A percentile compares a stretch with the other conserved stretches of the same genome.
These are phyloP conservation scores for Cephus pulcher DNA, from an alignment of 2,888 invertebrate species.

Conservation along the genomic window DNA sequence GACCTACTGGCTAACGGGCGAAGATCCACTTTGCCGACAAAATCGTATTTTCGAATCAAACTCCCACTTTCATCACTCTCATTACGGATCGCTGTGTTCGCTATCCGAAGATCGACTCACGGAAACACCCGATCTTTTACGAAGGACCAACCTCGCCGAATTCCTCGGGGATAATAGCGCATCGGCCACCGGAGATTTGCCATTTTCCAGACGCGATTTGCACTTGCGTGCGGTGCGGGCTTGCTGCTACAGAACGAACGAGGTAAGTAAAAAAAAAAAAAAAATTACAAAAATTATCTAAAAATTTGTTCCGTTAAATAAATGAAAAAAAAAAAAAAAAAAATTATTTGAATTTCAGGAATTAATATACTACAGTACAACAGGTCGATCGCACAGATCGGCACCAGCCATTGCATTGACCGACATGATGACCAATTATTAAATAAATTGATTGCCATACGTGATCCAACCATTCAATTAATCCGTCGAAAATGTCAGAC, in stretches of 20 bases:
- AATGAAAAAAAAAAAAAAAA: too few species aligned
- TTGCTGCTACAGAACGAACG: constrained; percentile 18
- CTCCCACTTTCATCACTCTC: constrained; percentile 61
- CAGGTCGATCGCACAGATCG: constrained; percentile 18
- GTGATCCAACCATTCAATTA: not conserved
- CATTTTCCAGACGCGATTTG: constrained; percentile 9
- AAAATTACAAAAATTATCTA: not conserved
- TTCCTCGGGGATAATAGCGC: constrained; percentile 37
- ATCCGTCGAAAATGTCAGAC: not conserved
- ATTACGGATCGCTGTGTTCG: constrained; percentile 32
- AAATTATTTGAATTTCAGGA: constrained; percentile 7
- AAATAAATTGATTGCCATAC: not conserved
- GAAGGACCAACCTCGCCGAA: constrained; percentile 63
- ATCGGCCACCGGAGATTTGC: constrained; percentile 14
- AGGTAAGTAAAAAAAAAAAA: not conserved
- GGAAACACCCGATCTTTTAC: constrained; percentile 68
- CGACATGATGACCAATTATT: constrained; percentile 23
- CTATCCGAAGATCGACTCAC: constrained; percentile 49
- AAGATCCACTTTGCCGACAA: constrained; percentile 68
- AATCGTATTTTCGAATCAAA: constrained; percentile 66
- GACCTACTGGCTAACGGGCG: constrained; percentile 79
- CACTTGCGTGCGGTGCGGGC: constrained; percentile 14
- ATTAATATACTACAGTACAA: constrained; percentile 15
- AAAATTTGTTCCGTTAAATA: not conserved
- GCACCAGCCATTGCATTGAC: constrained; percentile 19